Base-by-base conservation (phyloP, 2,797 vertebrate species). In the Dryobates pubescens region DNA sequence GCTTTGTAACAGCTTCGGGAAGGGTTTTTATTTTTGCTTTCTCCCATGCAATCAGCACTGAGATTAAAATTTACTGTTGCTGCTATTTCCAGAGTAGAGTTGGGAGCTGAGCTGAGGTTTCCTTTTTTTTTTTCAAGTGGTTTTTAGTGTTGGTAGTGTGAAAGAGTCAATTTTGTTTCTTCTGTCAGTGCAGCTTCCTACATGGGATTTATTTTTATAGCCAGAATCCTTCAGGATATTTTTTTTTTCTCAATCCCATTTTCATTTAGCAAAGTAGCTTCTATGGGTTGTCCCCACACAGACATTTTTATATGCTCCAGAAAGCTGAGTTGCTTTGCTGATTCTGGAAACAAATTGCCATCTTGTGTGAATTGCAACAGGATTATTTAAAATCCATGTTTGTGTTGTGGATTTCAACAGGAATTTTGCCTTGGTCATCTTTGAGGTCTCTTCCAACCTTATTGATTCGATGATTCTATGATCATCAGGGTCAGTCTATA, bases 161-260 rank as follows among this genome's bases (percentile, higher is more conserved):
- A 83, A 88, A 95, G 59, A 94, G 73, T 91, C 87, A 90, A 91
- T 85, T 92, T 62, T 36, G 57, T 68, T 92, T 41, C 81, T 72
- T 87, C 92, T 94, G 89, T 90, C 93, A 92, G 51, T 86, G 76
- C 61, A 2, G 29, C 82, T 96, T 95, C 94, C 93, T 90, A 89
- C 92, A 82, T 63, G 74, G 53, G 72, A 81, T 92, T 93, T 95
- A 96, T 95, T 96, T 96, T 96, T 95, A 83, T 41, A 83, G 88
- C n/a, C 68, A 94, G 29, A 74, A 92, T 82, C 71, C 64, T 94
- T 95, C 77, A 88, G 79, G 82, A 90, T 92, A 80, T 70, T 79
- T 87, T 32, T 68, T 73, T 69, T 69, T 82, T 80, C 62, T 76
- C 72, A 78, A 74, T 91, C 69, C 49, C 59, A 62, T 91, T 96